phyloP scores from a whole-genome alignment of 2,888 invertebrate genomes.

The Conomelus anceps region DNA sequence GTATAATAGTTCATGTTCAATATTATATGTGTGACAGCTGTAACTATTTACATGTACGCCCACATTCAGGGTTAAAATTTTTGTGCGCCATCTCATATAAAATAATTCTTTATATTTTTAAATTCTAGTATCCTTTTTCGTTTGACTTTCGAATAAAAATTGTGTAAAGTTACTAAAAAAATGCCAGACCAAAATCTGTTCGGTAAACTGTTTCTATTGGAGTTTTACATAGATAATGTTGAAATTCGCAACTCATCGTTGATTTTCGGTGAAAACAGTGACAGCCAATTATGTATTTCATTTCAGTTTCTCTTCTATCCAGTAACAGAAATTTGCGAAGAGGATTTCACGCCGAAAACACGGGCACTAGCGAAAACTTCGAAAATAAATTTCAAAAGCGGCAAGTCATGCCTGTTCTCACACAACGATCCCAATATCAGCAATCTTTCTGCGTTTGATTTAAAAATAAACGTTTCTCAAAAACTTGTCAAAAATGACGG shows the following conservation, averaged over 20 bases:
- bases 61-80: too few relatives aligned
- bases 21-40: too few relatives aligned
- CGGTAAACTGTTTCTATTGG: slow-evolving; percentile 32
- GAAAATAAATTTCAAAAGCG: slow-evolving; percentile 28
- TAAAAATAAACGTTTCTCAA: slow-evolving; percentile 23
- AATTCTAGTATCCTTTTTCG: neutral
- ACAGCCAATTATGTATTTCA: slow-evolving; percentile 24
- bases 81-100: too few relatives aligned
- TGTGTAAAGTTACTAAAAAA: neutral
- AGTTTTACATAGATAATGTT: slow-evolving; percentile 30
- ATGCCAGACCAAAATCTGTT: neutral
- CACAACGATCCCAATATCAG: neutral
- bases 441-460: slow-evolving; percentile 4
- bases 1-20: too few relatives aligned
- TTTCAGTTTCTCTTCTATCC: slow-evolving; percentile 31
- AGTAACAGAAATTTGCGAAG: slow-evolving; percentile 29
- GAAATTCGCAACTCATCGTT: slow-evolving; percentile 21
- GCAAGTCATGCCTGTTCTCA: slow-evolving; percentile 33
- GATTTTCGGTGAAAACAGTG: slow-evolving; percentile 17
- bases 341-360: slow-evolving; percentile 24
- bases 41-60: too few relatives aligned
- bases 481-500: slow-evolving; percentile 1
- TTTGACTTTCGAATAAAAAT: neutral
- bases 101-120: too few relatives aligned
- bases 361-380: neutral